Evolutionary conservation across 2,113 vertebrate species (phyloP).

Genomic region (Mormyrus lacerda): DNA sequence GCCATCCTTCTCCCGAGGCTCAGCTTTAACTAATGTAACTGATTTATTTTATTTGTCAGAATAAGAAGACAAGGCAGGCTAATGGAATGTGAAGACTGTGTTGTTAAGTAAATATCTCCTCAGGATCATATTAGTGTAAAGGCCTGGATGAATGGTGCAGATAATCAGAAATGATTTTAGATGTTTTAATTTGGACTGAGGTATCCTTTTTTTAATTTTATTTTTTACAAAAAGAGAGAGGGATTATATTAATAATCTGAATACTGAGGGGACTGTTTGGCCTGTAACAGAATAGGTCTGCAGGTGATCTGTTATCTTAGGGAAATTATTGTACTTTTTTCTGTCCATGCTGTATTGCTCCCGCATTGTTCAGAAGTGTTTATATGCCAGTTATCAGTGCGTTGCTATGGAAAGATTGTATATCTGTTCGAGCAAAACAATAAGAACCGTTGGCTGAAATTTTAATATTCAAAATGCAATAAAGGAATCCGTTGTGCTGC

Average conservation of each 20-base stretch:
- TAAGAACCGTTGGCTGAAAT: not conserved
- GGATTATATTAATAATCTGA: not conserved
- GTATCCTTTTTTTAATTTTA: not conserved
- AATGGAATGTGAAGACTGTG: not conserved
- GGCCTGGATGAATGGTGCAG: not conserved
- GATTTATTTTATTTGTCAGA: not conserved
- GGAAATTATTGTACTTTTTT: not conserved
- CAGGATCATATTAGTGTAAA: not conserved
- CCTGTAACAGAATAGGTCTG: not conserved
- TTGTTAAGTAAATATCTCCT: conserved; percentile 15
- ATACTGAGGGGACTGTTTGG: not conserved
- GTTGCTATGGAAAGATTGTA: conserved; percentile 11
- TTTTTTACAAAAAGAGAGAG: not conserved
- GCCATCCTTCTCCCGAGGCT: not conserved
- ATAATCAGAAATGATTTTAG: not conserved
- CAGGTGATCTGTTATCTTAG: not conserved
- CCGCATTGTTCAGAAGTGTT: not conserved
- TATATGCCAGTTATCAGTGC: not conserved
- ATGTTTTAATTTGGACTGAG: not conserved
- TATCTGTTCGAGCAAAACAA: not conserved
- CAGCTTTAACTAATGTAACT: not conserved
- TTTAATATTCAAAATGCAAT: conserved; percentile 17
- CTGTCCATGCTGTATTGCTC: not conserved
- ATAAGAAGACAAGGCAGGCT: not conserved
- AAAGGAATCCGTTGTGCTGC: conserved; percentile 16